Base-by-base conservation (phyloP, 1,140 invertebrate genomes). In the Drosophila ananassae region DNA sequence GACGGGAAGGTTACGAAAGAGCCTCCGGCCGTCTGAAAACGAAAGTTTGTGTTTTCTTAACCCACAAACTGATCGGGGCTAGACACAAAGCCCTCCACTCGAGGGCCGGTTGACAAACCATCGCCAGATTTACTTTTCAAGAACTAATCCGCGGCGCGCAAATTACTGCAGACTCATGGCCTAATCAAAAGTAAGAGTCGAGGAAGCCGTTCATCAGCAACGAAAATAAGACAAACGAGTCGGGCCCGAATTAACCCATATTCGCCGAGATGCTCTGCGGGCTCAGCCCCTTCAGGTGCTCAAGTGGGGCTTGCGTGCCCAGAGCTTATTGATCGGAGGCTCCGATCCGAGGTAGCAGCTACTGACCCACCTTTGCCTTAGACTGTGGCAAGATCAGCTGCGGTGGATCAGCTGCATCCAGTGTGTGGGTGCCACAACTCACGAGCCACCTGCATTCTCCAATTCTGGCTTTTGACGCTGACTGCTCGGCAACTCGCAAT, bases 121-220 rank as follows among this genome's bases (percentile, higher is more conserved):
- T 75, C 79, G 77, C 46, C 60, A 87, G 83, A 87, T 87, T 89
- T 87, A 87, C 75, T 89, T 87, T 87, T 89, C 67, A 89, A 89
- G 83, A 89, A 89, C 89, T 89, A 89, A 89, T 89, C 79, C 83
- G 72, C 46, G 39, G 9, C n/a, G 22, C 17, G 37, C 64, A 17
- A 17, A 80, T 80, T 66, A 69, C 51, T 68, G 83, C 76, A 44
- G 60, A 89, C 72, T 89, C 83, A 89, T 66, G 47, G 78, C 59
- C 79, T 89, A 89, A 89, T 89, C 83, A 89, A 89, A 89, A 89
- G 84, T 89, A 89, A 89, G 84, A 89, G 83, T 89, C 64, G 73
- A 85, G 73, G 75, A 83, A 87, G 89, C 73, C 77, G 63, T 77
- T 80, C 87, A 89, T 89, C 79, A 87, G 81, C 83, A 87, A 89